A percentile compares a stretch with the other conserved stretches of the same genome.
phyloP scores from a whole-genome alignment of 2,797 vertebrate species.

The Intellagama lesueurii region DNA sequence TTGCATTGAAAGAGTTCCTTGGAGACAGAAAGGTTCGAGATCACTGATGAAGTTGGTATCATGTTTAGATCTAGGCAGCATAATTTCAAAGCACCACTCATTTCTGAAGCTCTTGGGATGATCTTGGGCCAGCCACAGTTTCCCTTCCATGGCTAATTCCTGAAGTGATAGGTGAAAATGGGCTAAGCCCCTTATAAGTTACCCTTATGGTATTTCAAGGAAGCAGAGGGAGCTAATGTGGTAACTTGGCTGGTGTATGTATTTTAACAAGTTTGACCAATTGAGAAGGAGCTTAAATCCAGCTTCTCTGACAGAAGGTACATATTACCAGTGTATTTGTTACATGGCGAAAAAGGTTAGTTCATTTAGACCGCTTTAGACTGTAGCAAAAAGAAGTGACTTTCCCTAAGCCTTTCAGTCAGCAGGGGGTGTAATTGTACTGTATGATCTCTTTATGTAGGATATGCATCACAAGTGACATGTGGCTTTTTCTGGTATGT shows the following conservation, averaged over 20 bases:
- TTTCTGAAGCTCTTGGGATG: background rate
- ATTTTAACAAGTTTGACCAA: background rate
- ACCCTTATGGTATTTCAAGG: background rate
- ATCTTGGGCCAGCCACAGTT: background rate
- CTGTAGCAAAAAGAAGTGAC: background rate
- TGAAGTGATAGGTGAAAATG: background rate
- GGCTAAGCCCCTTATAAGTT: background rate
- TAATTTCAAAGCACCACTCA: background rate
- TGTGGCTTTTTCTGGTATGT: background rate
- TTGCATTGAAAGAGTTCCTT: background rate
- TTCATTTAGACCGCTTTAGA: background rate
- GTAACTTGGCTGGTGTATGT: background rate
- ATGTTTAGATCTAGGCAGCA: background rate
- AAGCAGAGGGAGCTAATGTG: background rate
- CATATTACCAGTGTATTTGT: background rate
- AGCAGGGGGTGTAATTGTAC: slow-evolving; percentile 73
- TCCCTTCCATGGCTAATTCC: background rate
- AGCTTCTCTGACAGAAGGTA: background rate
- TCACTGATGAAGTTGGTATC: background rate
- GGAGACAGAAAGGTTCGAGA: background rate
- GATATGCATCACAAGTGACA: background rate
- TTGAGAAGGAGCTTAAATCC: background rate
- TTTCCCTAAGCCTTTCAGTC: slow-evolving; percentile 54
- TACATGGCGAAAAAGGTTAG: background rate
- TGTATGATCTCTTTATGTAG: background rate